Percentiles rank a stretch among this genome's conserved stretches.
Evolutionary conservation across 2,888 invertebrate species (phyloP).

Genomic region (Microplitis deprimator): DNA sequence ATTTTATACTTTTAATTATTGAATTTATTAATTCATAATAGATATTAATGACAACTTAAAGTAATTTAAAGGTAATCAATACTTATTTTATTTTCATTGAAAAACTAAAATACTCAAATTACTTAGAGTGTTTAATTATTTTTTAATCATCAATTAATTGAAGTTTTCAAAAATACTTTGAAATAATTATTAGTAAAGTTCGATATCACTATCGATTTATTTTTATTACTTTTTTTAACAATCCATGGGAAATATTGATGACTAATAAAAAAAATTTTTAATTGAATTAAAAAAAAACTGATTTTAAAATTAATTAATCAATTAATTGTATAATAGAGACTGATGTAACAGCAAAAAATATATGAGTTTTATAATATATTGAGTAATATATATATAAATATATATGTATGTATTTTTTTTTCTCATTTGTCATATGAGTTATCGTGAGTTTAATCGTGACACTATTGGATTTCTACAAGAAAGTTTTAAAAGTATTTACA

Average conservation of each 20-base stretch:
- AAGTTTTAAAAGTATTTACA: slow-evolving; percentile 4
- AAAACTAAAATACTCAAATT: neutral
- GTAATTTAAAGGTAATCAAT: neutral
- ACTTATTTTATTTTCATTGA: neutral
- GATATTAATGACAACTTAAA: neutral
- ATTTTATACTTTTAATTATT: too few species aligned
- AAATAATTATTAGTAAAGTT: neutral
- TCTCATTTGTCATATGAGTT: neutral
- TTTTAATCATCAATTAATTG: neutral
- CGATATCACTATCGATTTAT: neutral
- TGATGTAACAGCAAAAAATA: neutral
- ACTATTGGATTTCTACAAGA: neutral
- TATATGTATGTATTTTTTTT: neutral
- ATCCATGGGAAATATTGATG: too few species aligned
- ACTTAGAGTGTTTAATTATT: neutral
- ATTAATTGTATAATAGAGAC: neutral
- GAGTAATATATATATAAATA: neutral
- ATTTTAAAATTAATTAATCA: too few species aligned
- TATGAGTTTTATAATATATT: neutral
- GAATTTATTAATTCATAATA: neutral
- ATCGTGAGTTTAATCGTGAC: neutral
- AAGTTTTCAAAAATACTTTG: neutral
- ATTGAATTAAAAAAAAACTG: neutral
- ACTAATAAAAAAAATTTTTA: neutral
- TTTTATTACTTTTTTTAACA: neutral